Conservation (phyloP, 1,140 invertebrate species). For the Scaptomyza montana region DNA sequence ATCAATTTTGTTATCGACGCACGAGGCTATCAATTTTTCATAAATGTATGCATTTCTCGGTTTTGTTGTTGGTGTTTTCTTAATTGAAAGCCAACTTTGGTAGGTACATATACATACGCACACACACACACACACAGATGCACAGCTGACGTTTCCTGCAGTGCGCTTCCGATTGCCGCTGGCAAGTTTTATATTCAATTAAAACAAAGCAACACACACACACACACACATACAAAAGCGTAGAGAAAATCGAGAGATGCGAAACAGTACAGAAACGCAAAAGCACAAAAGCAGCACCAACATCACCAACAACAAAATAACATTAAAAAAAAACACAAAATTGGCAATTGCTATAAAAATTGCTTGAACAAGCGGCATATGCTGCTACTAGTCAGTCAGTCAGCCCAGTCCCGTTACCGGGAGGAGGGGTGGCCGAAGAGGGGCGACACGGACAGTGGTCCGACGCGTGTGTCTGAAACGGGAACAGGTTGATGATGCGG, state of each 20-base stretch:
- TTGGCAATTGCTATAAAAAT: conserved; percentile 78
- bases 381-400: conserved; percentile 33
- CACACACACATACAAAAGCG: conserved; percentile 18
- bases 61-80: conserved; percentile 64
- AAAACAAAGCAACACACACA: conserved; percentile 50
- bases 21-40: conserved; percentile 25
- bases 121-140: conserved; percentile 49
- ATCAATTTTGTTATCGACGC: conserved; percentile 43
- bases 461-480: conserved; percentile 25
- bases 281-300: conserved; percentile 32
- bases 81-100: conserved; percentile 78
- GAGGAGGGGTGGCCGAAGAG: conserved; percentile 1
- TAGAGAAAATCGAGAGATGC: conserved; percentile 21
- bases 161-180: conserved; percentile 76
- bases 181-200: conserved; percentile 82
- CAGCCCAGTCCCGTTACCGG: no score
- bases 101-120: conserved; percentile 21
- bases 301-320: conserved; percentile 25
- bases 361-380: conserved; percentile 73
- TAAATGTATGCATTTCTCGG: conserved; percentile 49
- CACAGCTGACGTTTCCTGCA: conserved; percentile 75
- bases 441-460: neutral
- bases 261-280: conserved; percentile 31
- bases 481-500: conserved; percentile 41
- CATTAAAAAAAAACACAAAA: conserved; percentile 46